A percentile compares a stretch with the other conserved stretches of the same genome.
These are phyloP conservation scores for Megaleporinus macrocephalus DNA, from an alignment of 2,113 vertebrate genomes.

Conservation along the genomic window DNA sequence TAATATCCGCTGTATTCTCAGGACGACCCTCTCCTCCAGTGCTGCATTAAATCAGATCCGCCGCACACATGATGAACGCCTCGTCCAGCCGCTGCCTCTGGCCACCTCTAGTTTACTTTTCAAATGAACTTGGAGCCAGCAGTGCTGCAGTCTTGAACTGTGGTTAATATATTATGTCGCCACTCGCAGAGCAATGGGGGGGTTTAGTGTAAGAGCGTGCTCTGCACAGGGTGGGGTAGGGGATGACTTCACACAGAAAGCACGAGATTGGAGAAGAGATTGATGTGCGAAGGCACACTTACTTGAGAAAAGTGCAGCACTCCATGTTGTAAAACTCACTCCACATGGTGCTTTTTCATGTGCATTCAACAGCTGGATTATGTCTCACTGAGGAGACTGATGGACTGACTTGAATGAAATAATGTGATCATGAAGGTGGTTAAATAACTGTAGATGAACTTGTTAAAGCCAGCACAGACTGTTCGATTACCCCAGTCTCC, in stretches of 20 bases:
- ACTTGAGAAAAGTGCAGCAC: not conserved
- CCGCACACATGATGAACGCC: slow-evolving; percentile 49
- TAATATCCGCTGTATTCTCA: slow-evolving; percentile 76
- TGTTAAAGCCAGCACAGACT: no score
- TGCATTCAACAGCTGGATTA: not conserved
- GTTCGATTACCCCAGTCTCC: not conserved
- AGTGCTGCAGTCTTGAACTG: slow-evolving; percentile 50
- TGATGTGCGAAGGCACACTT: not conserved
- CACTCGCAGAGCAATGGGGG: slow-evolving; percentile 5
- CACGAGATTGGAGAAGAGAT: slow-evolving; percentile 27
- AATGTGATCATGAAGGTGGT: not conserved
- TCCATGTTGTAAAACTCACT: not conserved
- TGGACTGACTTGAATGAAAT: not conserved
- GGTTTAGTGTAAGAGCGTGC: slow-evolving; percentile 14
- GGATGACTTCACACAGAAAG: slow-evolving; percentile 47
- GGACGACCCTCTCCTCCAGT: slow-evolving; percentile 22
- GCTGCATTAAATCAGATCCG: slow-evolving; percentile 73
- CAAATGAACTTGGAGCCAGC: slow-evolving; percentile 57
- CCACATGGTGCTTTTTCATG: not conserved
- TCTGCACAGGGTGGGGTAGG: slow-evolving; percentile 25
- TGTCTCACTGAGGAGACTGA: not conserved
- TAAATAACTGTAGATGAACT: not conserved
- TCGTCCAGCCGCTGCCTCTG: slow-evolving; percentile 54
- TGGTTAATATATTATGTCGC: slow-evolving; percentile 47
- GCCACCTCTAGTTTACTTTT: slow-evolving; percentile 57